Evolutionary conservation across 2,113 vertebrate species (phyloP).

Genomic region (Serilophus lunatus): DNA sequence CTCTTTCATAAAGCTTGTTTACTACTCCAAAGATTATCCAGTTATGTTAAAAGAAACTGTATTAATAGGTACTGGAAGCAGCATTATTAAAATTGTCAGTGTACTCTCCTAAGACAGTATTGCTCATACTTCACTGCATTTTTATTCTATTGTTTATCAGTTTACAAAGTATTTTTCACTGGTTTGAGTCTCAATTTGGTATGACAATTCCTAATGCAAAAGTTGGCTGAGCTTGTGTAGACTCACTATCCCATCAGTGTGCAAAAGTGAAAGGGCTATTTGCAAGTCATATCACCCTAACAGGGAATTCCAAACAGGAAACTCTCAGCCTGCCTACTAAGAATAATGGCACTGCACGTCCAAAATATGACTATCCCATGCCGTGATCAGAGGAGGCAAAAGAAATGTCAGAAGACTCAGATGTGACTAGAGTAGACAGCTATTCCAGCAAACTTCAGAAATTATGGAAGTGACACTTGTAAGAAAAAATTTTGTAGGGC

Average conservation of each 20-base stretch:
- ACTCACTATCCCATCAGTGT: not conserved
- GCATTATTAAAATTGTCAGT: not conserved
- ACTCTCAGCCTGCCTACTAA: not conserved
- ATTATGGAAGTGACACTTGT: too few species aligned
- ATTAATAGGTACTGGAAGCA: not conserved
- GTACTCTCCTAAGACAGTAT: not conserved
- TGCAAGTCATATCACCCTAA: not conserved
- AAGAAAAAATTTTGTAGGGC: not conserved
- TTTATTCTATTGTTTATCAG: not conserved
- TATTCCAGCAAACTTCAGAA: not conserved
- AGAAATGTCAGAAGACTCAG: not conserved
- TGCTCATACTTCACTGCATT: not conserved
- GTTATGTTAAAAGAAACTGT: not conserved
- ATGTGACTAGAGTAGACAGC: not conserved
- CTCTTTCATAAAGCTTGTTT: not conserved
- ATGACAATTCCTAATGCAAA: not conserved
- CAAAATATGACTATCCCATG: not conserved
- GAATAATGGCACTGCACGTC: not conserved
- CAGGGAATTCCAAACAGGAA: not conserved
- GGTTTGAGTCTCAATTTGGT: not conserved
- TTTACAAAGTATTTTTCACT: not conserved
- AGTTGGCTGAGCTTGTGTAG: not conserved
- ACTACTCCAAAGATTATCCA: not conserved
- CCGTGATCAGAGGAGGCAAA: not conserved
- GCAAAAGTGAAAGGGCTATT: not conserved